Base-by-base conservation (phyloP, 2,888 invertebrate genomes). In the Blera fallax region DNA sequence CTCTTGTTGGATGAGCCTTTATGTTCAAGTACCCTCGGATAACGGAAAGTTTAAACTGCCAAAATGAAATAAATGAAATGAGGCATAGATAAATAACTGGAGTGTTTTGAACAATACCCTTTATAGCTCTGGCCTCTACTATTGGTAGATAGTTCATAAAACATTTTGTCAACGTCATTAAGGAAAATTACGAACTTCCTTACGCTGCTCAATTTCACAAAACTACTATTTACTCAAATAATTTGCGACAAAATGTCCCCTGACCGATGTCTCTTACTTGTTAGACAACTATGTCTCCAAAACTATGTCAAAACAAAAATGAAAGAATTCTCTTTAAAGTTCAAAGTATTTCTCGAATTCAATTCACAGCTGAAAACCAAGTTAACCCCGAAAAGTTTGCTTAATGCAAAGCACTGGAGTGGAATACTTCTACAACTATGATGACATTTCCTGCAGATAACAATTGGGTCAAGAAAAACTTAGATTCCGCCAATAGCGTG, bases 391-490 rank as follows among this genome's bases (percentile, higher is more conserved):
- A 77, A 29, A 67, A 81, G 56, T 77, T 77, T 50, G 3, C 32
- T 40, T 48, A 21, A 37, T 81, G 60, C 40, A 34, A 84, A 54
- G 56, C 40, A 73, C 8, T 79, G 5, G 54, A 73, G 58, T 52
- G 76, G 40, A 76, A 72, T 67, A 72, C 76, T 81, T 85, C 62
- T 58, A 37, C 50, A 81, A 81, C 70, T 76, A 48, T 62, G 76
- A 60, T 85, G 81, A 81, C 85, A 85, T 70, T 76, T 67, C 10
- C 54, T 45, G 62, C 29, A 72, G 72, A 27, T 48, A 70, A 43
- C 85, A 85, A 77, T 60, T 81, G 81, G 85, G 77, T 85, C 76
- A 81, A 72, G 76, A 65, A 81, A 81, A 77, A 37, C 3, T 58
- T 50, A 34, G 34, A 62, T 45, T 60, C 56, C 67, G 40, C 29